Conservation (phyloP, 2,113 vertebrate genomes). For the Circaetus gallicus region DNA sequence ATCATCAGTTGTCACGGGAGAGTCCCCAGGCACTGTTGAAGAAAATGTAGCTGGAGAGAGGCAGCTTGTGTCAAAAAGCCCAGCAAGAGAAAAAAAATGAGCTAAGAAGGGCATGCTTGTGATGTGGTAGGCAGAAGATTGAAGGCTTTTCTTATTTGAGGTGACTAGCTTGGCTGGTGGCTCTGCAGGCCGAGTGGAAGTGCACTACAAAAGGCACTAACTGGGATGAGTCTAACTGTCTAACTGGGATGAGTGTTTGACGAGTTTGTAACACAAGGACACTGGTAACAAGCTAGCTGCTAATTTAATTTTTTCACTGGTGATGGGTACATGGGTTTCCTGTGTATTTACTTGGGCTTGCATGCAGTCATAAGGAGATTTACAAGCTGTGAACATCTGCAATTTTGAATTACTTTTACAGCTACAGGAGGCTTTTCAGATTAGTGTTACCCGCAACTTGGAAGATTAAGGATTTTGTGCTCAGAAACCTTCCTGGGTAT, state of each 20-base stretch:
- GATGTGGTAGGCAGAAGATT: background rate
- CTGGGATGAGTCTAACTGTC: background rate
- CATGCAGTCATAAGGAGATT: background rate
- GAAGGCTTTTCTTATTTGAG: slow-evolving; percentile 17
- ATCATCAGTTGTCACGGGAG: background rate
- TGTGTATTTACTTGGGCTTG: background rate
- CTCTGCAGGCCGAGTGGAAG: background rate
- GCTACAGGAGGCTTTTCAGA: background rate
- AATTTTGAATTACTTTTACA: background rate
- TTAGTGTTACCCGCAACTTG: background rate
- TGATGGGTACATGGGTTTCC: background rate
- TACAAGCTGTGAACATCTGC: background rate
- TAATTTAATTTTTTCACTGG: background rate
- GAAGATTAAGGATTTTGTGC: background rate
- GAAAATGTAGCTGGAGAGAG: background rate
- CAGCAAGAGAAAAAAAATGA: background rate
- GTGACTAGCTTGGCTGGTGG: background rate
- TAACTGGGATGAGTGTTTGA: background rate
- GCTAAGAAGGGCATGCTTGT: background rate
- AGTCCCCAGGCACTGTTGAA: background rate
- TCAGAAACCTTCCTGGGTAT: background rate
- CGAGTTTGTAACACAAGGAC: background rate
- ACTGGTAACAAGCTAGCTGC: background rate
- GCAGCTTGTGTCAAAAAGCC: background rate
- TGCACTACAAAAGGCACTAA: background rate